phyloP scores from a whole-genome alignment of 2,797 vertebrate genomes.

The Myioborus melanocephalus region DNA sequence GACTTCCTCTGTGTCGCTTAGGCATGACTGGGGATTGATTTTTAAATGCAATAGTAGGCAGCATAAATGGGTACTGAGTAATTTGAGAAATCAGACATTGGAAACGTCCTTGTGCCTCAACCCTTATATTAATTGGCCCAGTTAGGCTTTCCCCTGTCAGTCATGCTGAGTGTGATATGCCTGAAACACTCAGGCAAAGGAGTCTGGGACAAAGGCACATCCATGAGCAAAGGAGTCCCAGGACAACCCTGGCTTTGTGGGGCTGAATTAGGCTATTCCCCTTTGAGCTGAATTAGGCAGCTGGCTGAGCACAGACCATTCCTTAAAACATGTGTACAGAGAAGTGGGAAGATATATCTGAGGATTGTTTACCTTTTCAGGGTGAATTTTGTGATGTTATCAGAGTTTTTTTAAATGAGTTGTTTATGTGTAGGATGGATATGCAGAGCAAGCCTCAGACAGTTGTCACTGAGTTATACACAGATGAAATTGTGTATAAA shows the following conservation, averaged over 20 bases:
- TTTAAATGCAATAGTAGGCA: constrained; percentile 29
- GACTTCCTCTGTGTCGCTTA: not conserved
- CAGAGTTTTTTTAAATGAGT: not conserved
- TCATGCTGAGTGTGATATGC: not conserved
- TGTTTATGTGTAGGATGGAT: not conserved
- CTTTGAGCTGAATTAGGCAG: not conserved
- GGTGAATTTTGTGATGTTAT: not conserved
- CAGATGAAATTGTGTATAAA: not conserved
- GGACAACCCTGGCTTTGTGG: not conserved
- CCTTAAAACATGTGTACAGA: not conserved
- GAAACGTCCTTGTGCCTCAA: not conserved
- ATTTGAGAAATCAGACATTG: not conserved
- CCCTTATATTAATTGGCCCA: not conserved
- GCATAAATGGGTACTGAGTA: not conserved
- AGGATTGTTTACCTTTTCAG: not conserved
- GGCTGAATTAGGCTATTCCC: not conserved
- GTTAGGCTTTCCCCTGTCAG: not conserved
- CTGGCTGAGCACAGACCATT: not conserved
- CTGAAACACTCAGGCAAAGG: not conserved
- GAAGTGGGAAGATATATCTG: not conserved
- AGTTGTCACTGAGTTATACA: not conserved
- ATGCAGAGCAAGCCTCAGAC: not conserved
- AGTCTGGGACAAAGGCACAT: not conserved
- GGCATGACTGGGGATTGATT: not conserved
- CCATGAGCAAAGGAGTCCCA: not conserved